Evolutionary conservation across 2,888 invertebrate species (phyloP).

Genomic region (Eilema caniola): DNA sequence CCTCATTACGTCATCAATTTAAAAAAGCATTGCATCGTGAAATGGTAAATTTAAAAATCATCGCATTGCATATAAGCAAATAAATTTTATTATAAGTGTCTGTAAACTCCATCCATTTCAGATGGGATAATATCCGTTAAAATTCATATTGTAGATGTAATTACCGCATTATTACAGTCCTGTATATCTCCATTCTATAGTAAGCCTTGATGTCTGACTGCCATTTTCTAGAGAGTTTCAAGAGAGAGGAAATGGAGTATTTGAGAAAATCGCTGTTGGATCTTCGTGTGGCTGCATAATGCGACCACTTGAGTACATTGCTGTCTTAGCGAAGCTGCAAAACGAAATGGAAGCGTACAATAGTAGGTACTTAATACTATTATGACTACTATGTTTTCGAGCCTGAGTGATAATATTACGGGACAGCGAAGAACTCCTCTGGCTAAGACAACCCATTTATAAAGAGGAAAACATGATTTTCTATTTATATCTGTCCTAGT

Average conservation of each 20-base stretch:
- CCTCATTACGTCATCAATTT: neutral
- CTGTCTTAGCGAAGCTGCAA: neutral
- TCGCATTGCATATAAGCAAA: too few species aligned
- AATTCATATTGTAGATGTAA: neutral
- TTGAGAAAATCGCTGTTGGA: slow-evolving; percentile 52
- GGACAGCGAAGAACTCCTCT: too few species aligned
- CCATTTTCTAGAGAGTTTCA: slow-evolving; percentile 44
- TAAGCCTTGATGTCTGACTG: slow-evolving; percentile 23
- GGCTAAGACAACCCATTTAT: neutral
- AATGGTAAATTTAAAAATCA: too few species aligned
- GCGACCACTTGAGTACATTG: neutral
- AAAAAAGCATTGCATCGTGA: neutral
- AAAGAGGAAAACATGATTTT: neutral
- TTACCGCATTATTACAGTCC: neutral
- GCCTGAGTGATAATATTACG: neutral
- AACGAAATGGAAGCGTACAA: neutral
- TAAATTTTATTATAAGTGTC: too few species aligned
- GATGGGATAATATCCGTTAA: too few species aligned
- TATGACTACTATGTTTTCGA: neutral
- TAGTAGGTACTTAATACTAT: neutral
- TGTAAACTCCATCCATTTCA: too few species aligned
- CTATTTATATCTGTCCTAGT: neutral
- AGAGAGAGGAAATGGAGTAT: slow-evolving; percentile 51
- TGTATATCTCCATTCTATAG: neutral
- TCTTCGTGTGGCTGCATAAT: slow-evolving; percentile 33